Percentiles rank a stretch among this genome's conserved stretches.
Conservation (phyloP, 2,113 vertebrate genomes). For the Lamprotornis superbus region DNA sequence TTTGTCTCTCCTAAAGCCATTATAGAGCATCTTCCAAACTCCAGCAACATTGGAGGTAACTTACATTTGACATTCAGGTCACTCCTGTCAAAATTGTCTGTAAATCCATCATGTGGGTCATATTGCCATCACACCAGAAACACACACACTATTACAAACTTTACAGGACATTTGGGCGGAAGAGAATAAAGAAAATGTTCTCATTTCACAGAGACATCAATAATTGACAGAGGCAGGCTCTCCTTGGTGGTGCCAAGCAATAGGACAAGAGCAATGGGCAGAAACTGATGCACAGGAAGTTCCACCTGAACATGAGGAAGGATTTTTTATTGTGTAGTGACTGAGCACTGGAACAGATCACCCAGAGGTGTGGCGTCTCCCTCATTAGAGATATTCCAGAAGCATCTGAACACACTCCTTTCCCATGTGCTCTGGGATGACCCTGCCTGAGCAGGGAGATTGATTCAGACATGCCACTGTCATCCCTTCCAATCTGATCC, state of each 20-base stretch:
- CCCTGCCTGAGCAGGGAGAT: neutral
- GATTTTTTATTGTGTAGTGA: neutral
- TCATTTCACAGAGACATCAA: neutral
- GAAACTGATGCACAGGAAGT: neutral
- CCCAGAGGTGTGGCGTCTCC: neutral
- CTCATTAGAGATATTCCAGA: neutral
- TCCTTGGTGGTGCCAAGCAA: neutral
- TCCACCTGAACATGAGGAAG: neutral
- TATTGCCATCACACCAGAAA: neutral
- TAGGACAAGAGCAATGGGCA: neutral
- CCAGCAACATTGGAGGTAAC: accelerated
- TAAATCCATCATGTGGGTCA: neutral
- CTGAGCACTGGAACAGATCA: neutral
- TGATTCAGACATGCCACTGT: neutral
- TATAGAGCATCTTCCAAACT: neutral
- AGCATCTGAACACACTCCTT: neutral
- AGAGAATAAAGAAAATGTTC: neutral
- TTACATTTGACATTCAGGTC: neutral
- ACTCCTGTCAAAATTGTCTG: neutral
- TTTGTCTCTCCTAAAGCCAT: neutral
- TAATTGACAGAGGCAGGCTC: neutral
- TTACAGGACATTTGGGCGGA: neutral
- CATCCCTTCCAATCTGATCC: neutral
- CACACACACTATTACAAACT: neutral
- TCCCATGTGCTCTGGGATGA: neutral